Conservation (phyloP, 2,888 invertebrate species). For the Pelosia muscerda region DNA sequence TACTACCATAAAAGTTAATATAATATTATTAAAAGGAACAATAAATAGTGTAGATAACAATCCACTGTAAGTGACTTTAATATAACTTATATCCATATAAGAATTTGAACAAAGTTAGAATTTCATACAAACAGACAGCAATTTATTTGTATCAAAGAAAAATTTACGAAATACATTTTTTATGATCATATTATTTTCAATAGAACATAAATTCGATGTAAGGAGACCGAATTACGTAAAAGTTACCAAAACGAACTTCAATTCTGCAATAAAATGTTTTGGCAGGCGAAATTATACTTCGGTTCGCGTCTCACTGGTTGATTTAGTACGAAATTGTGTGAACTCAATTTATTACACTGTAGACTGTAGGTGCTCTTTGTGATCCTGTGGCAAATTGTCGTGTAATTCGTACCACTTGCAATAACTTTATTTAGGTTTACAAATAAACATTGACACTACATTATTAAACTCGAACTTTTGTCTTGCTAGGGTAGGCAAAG, state of each 20-base stretch:
- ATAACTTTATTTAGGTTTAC: neutral
- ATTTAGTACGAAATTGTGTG: constrained; percentile 37
- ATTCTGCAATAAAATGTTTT: constrained; percentile 24
- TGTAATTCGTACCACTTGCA: neutral
- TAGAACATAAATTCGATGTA: constrained; percentile 3
- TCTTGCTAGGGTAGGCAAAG: no score
- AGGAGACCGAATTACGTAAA: constrained; percentile 10
- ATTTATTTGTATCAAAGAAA: neutral
- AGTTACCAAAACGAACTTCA: constrained; percentile 18
- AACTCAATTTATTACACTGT: constrained; percentile 36
- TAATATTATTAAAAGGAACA: neutral
- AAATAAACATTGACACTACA: neutral
- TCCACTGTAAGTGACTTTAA: neutral
- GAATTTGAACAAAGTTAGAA: neutral
- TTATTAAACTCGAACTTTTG: no score
- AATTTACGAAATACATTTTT: neutral
- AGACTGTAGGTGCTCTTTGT: constrained; percentile 18
- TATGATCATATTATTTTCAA: neutral
- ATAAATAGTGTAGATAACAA: neutral
- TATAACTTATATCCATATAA: neutral
- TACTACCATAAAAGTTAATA: neutral
- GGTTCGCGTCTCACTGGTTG: constrained; percentile 26
- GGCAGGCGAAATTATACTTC: constrained; percentile 28
- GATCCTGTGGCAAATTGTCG: neutral
- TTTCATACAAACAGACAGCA: neutral